phyloP scores from a whole-genome alignment of 92 coral and sea anemone genomes.

The Phenganax subtilis region DNA sequence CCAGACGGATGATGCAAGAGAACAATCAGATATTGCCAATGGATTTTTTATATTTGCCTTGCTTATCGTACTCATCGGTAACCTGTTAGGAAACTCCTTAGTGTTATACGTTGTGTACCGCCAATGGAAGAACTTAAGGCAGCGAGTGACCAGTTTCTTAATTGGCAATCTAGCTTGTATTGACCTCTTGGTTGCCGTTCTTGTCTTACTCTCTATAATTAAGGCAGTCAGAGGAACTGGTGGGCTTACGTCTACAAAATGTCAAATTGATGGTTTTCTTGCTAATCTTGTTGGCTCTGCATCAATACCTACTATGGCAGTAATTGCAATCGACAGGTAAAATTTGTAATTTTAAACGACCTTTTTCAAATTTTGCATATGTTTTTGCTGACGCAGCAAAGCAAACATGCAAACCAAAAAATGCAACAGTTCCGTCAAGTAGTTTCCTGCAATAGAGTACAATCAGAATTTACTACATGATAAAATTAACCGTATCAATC shows the following conservation, averaged over 20 bases:
- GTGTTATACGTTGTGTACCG: slow-evolving; percentile 69
- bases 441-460: not conserved
- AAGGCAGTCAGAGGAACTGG: slow-evolving; percentile 50
- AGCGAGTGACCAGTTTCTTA: slow-evolving; percentile 71
- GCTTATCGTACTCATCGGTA: slow-evolving; percentile 46
- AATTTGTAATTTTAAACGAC: not conserved
- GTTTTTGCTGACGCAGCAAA: no score
- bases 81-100: slow-evolving; percentile 56
- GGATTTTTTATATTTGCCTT: slow-evolving; percentile 54
- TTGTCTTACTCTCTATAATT: slow-evolving; percentile 62
- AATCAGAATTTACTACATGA: no score
- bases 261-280: slow-evolving; percentile 71
- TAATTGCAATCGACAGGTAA: slow-evolving; percentile 80
- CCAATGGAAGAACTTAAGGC: slow-evolving; percentile 57
- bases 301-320: slow-evolving; percentile 77
- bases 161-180: slow-evolving; percentile 75
- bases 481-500: no score
- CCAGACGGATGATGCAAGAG: not conserved
- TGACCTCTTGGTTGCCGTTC: slow-evolving; percentile 61
- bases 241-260: slow-evolving; percentile 56
- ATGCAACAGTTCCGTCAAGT: no score
- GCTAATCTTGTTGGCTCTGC: slow-evolving; percentile 69
- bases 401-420: no score
- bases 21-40: slow-evolving; percentile 17
- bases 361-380: not conserved